Conservation (phyloP, 1,140 invertebrate species). For the Saxidomus purpurata region DNA sequence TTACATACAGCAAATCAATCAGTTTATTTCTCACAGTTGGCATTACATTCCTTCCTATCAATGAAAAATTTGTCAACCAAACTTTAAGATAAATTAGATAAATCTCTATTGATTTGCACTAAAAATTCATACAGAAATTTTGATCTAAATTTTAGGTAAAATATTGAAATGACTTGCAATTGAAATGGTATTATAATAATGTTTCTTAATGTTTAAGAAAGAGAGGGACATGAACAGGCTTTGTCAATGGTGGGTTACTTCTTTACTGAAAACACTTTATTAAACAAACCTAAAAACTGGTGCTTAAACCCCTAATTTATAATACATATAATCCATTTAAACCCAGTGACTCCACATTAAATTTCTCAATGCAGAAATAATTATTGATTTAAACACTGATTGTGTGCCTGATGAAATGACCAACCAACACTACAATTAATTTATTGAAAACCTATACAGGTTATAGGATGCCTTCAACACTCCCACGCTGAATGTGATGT, state of each 20-base stretch:
- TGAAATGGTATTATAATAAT: too few species aligned
- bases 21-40: too few species aligned
- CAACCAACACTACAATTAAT: neutral
- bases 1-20: too few species aligned
- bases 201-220: too few species aligned
- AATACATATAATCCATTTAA: neutral
- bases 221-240: too few species aligned
- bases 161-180: too few species aligned
- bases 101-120: too few species aligned
- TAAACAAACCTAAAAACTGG: neutral
- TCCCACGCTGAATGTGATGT: neutral
- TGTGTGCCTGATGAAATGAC: neutral
- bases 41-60: too few species aligned
- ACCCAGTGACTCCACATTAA: neutral
- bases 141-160: too few species aligned
- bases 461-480: neutral
- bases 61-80: too few species aligned
- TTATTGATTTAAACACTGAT: constrained; percentile 15
- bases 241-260: neutral
- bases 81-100: too few species aligned
- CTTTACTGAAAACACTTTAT: neutral
- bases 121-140: too few species aligned
- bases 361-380: neutral
- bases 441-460: neutral
- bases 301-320: neutral